Base-by-base conservation (phyloP, 2,888 invertebrate species). In the Temnothorax unifasciatus region DNA sequence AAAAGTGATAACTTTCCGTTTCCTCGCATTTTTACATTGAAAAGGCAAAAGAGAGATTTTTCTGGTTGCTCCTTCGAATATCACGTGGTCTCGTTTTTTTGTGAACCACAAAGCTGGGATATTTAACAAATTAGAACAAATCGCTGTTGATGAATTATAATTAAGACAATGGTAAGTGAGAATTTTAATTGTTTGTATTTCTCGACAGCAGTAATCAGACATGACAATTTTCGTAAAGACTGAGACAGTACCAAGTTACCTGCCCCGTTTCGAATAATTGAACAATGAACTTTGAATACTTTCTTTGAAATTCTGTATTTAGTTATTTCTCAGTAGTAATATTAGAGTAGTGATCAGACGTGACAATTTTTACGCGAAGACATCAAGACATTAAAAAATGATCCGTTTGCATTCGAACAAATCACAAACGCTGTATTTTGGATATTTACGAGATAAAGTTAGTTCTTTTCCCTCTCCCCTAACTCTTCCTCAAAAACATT, bases 1-100 rank as follows among this genome's bases (percentile, higher is more conserved):
- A 63, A 50, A n/a, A 21, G 52, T 29, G 68, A 68, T 77, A 77
- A 69, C 69, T 69, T 54, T 21, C 21, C 18, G 50, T 15, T 34
- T 21, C 18, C 18, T 25, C 54, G 1, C 13, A 69, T 34, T 57
- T 50, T 18, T 29, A 57, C 29, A 1, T 79, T 21, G 57, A 21
- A 68, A 57, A 44, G 29, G 21, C 8, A 18, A 44, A 11, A 21
- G 21, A 29, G n/a, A 34, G 15, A 52, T 76, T 50, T 38, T 38
- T 44, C 34, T 9, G 9, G 11, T 25, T 11, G 21, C 29, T 38
- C 15, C n/a, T n/a, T 15, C 29, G 15, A 34, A 21, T 57, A 54
- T 68, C 15, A 29, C 11, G 15, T 9, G n/a, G 15, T 44, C 47
- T 18, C 18, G 11, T 9, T 29, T 25, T 29, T 76, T 64, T 25